phyloP scores from a whole-genome alignment of 2,888 invertebrate species.

The Agelastica alni region DNA sequence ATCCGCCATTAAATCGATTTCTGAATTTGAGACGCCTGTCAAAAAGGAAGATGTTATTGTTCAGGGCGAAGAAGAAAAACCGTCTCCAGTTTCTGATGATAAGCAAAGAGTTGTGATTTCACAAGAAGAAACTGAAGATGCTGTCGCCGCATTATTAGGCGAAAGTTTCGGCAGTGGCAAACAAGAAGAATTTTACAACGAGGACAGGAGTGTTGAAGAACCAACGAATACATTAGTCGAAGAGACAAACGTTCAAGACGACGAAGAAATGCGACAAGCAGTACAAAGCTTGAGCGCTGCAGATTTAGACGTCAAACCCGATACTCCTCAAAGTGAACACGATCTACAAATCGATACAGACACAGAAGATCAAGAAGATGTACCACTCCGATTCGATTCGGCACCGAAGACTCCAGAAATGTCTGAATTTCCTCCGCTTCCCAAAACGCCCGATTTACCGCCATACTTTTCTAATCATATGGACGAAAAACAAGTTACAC shows the following conservation, averaged over 20 bases:
- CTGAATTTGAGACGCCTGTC: slow-evolving; percentile 59
- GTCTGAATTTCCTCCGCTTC: slow-evolving; percentile 36
- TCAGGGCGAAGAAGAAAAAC: slow-evolving; percentile 52
- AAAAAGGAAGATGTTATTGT: slow-evolving; percentile 38
- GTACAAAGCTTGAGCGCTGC: slow-evolving; percentile 76
- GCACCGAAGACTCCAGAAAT: slow-evolving; percentile 26
- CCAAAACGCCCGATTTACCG: slow-evolving; percentile 62
- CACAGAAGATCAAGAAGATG: slow-evolving; percentile 75
- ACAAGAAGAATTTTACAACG: slow-evolving; percentile 59
- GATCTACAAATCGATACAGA: slow-evolving; percentile 86
- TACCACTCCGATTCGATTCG: slow-evolving; percentile 55
- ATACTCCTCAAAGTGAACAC: slow-evolving; percentile 83
- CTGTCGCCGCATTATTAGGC: slow-evolving; percentile 84
- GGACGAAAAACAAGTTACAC: slow-evolving; percentile 38
- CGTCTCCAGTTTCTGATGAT: slow-evolving; percentile 63
- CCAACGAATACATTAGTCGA: slow-evolving; percentile 58
- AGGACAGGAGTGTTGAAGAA: slow-evolving; percentile 59
- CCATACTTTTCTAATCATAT: slow-evolving; percentile 57
- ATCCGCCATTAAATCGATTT: slow-evolving; percentile 80
- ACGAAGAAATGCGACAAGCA: slow-evolving; percentile 83
- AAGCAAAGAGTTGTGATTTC: slow-evolving; percentile 83
- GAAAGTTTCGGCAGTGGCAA: slow-evolving; percentile 77
- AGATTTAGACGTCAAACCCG: slow-evolving; percentile 77
- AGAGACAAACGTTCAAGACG: slow-evolving; percentile 79
- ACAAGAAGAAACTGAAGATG: slow-evolving; percentile 91